Evolutionary conservation across 2,888 invertebrate genomes (phyloP).

Genomic region (Hydraecia micacea): DNA sequence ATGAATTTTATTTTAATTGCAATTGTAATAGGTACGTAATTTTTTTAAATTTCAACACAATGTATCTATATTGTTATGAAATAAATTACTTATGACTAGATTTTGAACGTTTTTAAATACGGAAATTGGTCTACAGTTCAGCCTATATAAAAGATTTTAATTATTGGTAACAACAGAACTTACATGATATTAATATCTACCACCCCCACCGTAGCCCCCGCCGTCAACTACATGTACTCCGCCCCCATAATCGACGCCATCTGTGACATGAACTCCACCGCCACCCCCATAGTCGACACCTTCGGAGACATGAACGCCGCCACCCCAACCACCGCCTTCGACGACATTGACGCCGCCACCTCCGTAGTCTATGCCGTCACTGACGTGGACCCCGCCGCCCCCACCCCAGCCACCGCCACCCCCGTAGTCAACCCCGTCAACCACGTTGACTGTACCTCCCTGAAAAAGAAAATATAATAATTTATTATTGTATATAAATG

Average conservation of each 20-base stretch:
- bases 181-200: conserved; percentile 11
- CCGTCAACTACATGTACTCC: conserved; percentile 30
- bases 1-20: no score
- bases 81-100: no score
- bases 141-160: no score
- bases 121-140: no score
- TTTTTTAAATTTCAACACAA: no score
- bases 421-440: conserved; percentile 25
- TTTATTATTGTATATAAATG: no score
- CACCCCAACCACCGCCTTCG: conserved; percentile 8
- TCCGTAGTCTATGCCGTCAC: conserved; percentile 29
- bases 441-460: conserved; percentile 24
- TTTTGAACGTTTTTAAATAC: no score
- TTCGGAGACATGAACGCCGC: conserved; percentile 3
- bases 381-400: conserved; percentile 25
- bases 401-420: conserved; percentile 20
- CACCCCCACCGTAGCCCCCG: conserved; percentile 12
- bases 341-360: conserved; percentile 8
- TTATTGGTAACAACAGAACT: not conserved
- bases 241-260: conserved; percentile 30
- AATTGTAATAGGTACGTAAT: no score
- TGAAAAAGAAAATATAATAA: conserved; percentile 18
- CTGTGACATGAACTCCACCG: conserved; percentile 26
- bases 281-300: conserved; percentile 25
- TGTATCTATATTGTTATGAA: no score